phyloP scores from a whole-genome alignment of 2,113 vertebrate species.

The Atlantisia rogersi region DNA sequence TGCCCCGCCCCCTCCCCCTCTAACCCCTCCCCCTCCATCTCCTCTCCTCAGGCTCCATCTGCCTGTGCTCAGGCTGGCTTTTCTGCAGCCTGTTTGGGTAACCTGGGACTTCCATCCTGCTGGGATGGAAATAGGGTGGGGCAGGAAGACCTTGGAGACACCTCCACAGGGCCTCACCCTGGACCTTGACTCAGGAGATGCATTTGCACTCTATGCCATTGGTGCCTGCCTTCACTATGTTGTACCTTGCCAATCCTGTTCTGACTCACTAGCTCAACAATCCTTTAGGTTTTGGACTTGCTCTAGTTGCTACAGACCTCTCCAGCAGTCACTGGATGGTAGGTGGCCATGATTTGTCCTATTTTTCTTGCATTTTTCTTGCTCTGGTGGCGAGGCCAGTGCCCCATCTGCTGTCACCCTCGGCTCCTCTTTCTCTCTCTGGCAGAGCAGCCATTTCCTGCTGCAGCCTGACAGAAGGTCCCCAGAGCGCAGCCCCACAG shows the following conservation, averaged over 20 bases:
- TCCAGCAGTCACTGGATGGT: not conserved
- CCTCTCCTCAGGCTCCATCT: not conserved
- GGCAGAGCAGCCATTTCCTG: not conserved
- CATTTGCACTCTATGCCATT: not conserved
- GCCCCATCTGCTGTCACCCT: not conserved
- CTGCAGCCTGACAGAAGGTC: not conserved
- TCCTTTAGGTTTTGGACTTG: not conserved
- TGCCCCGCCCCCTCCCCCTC: not conserved
- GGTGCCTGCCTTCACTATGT: not conserved
- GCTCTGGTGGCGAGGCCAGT: not conserved
- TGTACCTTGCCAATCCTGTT: not conserved
- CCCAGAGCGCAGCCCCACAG: not conserved
- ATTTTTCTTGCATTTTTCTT: not conserved
- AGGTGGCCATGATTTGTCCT: not conserved
- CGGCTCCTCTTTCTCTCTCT: not conserved
- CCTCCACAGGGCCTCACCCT: not conserved
- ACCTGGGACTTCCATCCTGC: not conserved
- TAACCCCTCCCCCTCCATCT: not conserved
- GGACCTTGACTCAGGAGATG: not conserved
- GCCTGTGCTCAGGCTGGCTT: rapidly evolving
- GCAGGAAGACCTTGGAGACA: not conserved
- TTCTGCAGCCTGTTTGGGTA: not conserved
- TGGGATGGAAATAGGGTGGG: not conserved
- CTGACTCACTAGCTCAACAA: not conserved
- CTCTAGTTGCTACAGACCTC: not conserved